Evolutionary conservation across 2,888 invertebrate species (phyloP).

Genomic region (Ptychoptera contaminata): DNA sequence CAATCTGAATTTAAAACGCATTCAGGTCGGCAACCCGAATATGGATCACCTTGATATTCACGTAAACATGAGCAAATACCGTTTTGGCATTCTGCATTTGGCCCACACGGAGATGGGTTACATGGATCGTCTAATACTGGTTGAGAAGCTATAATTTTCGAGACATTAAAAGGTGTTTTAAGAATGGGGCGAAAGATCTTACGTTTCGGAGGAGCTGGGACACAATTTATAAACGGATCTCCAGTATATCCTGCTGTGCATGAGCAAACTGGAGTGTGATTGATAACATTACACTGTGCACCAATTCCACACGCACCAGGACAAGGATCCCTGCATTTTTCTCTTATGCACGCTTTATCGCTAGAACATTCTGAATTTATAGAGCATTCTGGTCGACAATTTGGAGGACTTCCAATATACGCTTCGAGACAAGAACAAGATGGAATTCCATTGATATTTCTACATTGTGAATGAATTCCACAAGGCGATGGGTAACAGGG

Average conservation of each 20-base stretch:
- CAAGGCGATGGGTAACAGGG: conserved; percentile 51
- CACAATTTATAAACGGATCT: conserved; percentile 36
- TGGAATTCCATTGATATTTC: conserved; percentile 40
- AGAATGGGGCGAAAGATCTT: conserved; percentile 3
- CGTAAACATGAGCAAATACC: conserved; percentile 49
- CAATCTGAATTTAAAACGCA: conserved; percentile 61
- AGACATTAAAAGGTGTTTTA: too few species aligned
- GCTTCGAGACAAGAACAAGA: conserved; percentile 49
- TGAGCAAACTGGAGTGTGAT: conserved; percentile 49
- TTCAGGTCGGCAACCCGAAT: conserved; percentile 52
- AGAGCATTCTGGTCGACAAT: conserved; percentile 56
- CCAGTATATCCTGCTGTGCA: conserved; percentile 41
- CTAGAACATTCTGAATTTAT: conserved; percentile 56
- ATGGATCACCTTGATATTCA: conserved; percentile 52
- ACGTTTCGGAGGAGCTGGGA: conserved; percentile 17
- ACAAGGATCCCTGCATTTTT: conserved; percentile 57
- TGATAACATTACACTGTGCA: conserved; percentile 45
- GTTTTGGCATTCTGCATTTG: conserved; percentile 41
- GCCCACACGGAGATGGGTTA: conserved; percentile 51
- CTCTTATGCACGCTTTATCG: conserved; percentile 54
- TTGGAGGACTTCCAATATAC: conserved; percentile 53
- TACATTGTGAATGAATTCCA: conserved; percentile 48
- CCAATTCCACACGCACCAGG: conserved; percentile 53
- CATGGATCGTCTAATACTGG: conserved; percentile 39
- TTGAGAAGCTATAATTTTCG: conserved; percentile 27